Percentiles rank a stretch among this genome's conserved stretches.
Evolutionary conservation across 1,140 invertebrate species (phyloP).

Genomic region (Neodiprion pinetum): DNA sequence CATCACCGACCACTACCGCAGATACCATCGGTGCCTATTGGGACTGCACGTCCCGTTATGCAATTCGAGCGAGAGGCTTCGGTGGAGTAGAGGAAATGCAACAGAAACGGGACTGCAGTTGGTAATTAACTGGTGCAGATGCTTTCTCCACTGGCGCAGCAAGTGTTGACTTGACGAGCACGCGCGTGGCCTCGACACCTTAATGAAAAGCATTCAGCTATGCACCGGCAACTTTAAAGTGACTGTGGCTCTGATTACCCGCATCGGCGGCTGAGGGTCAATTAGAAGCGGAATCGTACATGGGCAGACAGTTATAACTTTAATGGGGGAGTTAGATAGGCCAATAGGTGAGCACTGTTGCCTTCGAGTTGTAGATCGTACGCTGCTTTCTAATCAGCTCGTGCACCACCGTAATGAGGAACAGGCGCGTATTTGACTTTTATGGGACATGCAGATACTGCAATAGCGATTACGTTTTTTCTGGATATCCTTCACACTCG

Average conservation of each 20-base stretch:
- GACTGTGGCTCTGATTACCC: background rate
- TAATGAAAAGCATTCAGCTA: no score
- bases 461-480: background rate
- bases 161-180: no score
- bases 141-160: no score
- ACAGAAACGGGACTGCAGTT: no score
- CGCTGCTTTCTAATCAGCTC: background rate
- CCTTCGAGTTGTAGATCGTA: background rate
- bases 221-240: background rate
- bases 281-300: conserved; percentile 7
- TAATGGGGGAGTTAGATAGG: conserved; percentile 1
- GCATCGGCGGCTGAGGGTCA: background rate
- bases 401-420: background rate
- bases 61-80: background rate
- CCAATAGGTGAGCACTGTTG: background rate
- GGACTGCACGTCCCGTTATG: background rate
- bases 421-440: background rate
- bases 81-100: background rate
- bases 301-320: background rate
- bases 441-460: background rate
- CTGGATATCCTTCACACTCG: no score
- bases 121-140: no score
- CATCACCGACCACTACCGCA: no score
- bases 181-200: no score
- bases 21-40: background rate